These are phyloP conservation scores for Coracias cyanogaster DNA, from an alignment of 2,797 vertebrate genomes.

Conservation along the genomic window DNA sequence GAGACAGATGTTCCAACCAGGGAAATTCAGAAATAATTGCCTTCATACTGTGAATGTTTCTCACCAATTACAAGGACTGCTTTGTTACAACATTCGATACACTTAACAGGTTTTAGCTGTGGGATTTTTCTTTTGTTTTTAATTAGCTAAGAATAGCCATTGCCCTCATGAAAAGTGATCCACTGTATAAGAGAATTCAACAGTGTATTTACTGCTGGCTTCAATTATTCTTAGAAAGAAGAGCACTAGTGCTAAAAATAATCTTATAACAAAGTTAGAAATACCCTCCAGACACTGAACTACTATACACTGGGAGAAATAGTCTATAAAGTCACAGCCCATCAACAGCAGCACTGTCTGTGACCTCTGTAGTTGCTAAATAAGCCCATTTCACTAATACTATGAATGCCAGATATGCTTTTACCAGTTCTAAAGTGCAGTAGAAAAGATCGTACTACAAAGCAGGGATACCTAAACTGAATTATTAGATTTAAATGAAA, in stretches of 20 bases:
- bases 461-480: background rate
- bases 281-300: background rate
- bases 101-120: background rate
- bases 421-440: background rate
- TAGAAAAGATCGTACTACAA: background rate
- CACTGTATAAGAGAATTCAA: background rate
- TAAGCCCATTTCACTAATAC: background rate
- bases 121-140: background rate
- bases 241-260: background rate
- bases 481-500: background rate
- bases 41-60: background rate
- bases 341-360: background rate
- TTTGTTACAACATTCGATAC: background rate
- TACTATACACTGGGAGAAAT: background rate
- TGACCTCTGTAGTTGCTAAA: background rate
- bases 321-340: background rate
- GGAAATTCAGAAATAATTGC: background rate
- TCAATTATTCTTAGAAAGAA: constrained; percentile 22
- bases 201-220: background rate
- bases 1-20: background rate
- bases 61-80: background rate
- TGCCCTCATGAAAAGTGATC: background rate
- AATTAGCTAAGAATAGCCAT: background rate
- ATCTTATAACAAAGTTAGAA: background rate
- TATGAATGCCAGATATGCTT: background rate